Conservation (phyloP, 2,113 vertebrate species). For the Orientallactaga bullata region DNA sequence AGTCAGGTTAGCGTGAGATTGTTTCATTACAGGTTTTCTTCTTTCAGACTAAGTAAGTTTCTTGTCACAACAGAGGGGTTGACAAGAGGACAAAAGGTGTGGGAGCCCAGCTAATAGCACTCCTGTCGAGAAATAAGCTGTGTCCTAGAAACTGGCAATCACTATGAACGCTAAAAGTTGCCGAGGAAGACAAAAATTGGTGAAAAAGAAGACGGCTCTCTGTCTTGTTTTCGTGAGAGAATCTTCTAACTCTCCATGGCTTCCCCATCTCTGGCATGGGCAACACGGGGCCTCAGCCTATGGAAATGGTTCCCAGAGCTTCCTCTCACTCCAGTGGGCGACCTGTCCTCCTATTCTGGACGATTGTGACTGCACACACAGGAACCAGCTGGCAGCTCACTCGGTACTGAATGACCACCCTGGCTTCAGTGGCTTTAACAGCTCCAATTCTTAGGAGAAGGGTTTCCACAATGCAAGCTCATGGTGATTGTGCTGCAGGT, state of each 20-base stretch:
- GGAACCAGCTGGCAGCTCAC: too few species aligned
- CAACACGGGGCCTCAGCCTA: background rate
- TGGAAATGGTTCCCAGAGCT: background rate
- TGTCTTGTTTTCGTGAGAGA: background rate
- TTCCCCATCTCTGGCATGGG: fast-evolving
- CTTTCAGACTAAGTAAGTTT: background rate
- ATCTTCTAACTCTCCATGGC: fast-evolving
- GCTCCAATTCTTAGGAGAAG: background rate
- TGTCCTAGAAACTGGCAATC: background rate
- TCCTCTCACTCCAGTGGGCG: background rate
- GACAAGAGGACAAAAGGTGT: background rate
- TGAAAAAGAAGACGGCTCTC: fast-evolving
- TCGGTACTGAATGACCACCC: background rate
- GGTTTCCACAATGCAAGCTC: background rate
- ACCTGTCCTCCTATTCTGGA: background rate
- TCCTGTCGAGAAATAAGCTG: background rate
- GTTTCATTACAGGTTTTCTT: too few species aligned
- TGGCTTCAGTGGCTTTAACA: background rate
- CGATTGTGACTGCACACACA: background rate
- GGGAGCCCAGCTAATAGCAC: fast-evolving
- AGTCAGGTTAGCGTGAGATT: background rate
- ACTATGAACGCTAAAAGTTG: fast-evolving
- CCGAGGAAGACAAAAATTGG: fast-evolving
- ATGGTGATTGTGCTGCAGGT: too few species aligned
- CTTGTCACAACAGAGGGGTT: background rate